phyloP scores from a whole-genome alignment of 2,797 vertebrate species.

The Phalanger gymnotis region DNA sequence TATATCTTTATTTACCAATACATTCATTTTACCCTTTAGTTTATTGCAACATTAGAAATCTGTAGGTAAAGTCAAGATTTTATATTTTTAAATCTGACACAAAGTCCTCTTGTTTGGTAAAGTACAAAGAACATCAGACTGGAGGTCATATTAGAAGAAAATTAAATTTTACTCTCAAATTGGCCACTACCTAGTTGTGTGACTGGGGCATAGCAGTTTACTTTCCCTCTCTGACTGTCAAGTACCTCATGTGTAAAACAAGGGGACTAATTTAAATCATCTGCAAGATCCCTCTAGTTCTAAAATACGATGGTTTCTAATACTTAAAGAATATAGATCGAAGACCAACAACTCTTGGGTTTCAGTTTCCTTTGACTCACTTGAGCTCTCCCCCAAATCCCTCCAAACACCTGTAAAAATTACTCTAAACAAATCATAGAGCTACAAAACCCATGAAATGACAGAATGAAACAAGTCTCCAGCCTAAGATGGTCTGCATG shows the following conservation, averaged over 20 bases:
- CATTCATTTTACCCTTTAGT: constrained; percentile 1
- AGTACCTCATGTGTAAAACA: neutral
- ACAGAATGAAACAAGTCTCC: too few species aligned
- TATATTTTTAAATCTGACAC: neutral
- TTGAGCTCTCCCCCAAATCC: too few species aligned
- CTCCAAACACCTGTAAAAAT: too few species aligned
- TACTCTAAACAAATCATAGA: too few species aligned
- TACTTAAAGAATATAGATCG: neutral
- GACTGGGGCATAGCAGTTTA: too few species aligned
- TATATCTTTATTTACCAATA: constrained; percentile 9
- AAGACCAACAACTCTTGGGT: neutral
- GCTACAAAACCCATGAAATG: too few species aligned
- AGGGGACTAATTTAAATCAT: neutral
- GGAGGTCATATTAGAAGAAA: neutral
- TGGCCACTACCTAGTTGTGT: neutral
- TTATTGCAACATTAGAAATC: neutral
- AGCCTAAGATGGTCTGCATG: too few species aligned
- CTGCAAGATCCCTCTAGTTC: neutral
- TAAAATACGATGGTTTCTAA: neutral
- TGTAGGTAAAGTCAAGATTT: neutral
- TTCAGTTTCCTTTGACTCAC: neutral
- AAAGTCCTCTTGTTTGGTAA: neutral
- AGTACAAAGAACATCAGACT: neutral
- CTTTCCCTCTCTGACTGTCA: neutral
- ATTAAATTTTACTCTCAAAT: neutral